Conservation (phyloP, 2,797 vertebrate genomes). For the Oryzias dopingdopingensis region DNA sequence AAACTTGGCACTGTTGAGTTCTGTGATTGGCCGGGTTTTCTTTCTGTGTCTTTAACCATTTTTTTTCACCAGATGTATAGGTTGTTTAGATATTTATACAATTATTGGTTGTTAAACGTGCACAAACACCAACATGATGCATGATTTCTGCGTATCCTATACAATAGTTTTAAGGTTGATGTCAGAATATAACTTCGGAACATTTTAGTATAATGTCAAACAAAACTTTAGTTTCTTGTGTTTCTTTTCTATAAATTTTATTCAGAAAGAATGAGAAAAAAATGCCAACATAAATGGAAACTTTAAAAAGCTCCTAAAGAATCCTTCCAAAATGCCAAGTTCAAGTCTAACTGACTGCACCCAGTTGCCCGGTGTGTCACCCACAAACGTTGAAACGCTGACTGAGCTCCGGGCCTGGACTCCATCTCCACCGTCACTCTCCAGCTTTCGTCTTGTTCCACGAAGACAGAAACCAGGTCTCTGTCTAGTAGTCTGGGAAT, state of each 20-base stretch:
- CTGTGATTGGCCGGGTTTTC: neutral
- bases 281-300: constrained; percentile 29
- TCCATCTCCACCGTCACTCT: constrained; percentile 41
- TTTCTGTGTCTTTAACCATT: neutral
- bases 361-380: constrained; percentile 38
- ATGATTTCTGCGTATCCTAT: neutral
- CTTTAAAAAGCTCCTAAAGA: constrained; percentile 5
- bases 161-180: constrained; percentile 19
- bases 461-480: constrained; percentile 70
- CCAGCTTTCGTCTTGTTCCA: constrained; percentile 19
- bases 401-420: constrained; percentile 57
- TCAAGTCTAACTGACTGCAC: constrained; percentile 6
- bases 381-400: constrained; percentile 43
- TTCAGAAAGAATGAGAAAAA: constrained; percentile 9
- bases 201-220: constrained; percentile 14
- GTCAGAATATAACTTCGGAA: constrained; percentile 8
- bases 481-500: constrained; percentile 42
- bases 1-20: neutral
- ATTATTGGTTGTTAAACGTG: too few species aligned
- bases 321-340: constrained; percentile 21
- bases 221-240: constrained; percentile 11
- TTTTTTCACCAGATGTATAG: neutral
- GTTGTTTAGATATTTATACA: neutral
- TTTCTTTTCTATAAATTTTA: constrained; percentile 15
- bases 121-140: neutral